Base-by-base conservation (phyloP, 2,797 vertebrate species). In the Alosa sapidissima region DNA sequence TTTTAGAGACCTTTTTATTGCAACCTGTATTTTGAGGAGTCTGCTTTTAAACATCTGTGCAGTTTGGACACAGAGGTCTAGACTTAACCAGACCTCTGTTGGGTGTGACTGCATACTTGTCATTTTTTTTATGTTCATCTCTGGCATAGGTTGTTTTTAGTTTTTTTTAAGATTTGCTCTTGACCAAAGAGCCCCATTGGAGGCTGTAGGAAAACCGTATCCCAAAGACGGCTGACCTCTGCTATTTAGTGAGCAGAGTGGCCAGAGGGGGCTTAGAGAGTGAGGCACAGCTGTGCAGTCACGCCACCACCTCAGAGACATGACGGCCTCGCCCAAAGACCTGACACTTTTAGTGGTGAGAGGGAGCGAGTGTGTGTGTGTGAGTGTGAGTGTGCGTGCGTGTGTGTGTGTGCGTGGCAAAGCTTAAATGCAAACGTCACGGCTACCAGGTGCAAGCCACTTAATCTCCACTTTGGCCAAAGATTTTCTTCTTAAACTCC, bases 21-120 rank as follows among this genome's bases (percentile, higher is more conserved):
- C 55, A 5, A 21, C 21, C 55, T 58, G 49, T 11, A 51, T 58
- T 24, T 24, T 60, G 19, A 21, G 16, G 55, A 33, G 10, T 68
- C 24, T 10, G 10, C 2, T 36, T 72, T 72, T 72, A 65, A 8
- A 65, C 10, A 33, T 78, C 16, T 1, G 33, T 78, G 5, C 21
- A 19, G 72, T 78, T 47, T 78, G 72, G 36, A 6, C 3, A 45
- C 36, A 78, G 36, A 78, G 41, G 41, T 41, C 41, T 8, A 65
- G 62, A 28, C 5, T 5, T 75, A 10, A 78, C 41, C 9, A 45
- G 41, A n/a, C 16, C 72, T 78, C 72, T 19, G 41, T 78, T 78
- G 72, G 72, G 72, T 78, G 72, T 78, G 72, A 78, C 72, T 36
- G 41, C 19, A 78, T 62, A 19, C 2, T 19, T 78, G 72, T 78